Base-by-base conservation (phyloP, 53 echinoderm and acorn worm genomes). In the Patiria pectinifera region DNA sequence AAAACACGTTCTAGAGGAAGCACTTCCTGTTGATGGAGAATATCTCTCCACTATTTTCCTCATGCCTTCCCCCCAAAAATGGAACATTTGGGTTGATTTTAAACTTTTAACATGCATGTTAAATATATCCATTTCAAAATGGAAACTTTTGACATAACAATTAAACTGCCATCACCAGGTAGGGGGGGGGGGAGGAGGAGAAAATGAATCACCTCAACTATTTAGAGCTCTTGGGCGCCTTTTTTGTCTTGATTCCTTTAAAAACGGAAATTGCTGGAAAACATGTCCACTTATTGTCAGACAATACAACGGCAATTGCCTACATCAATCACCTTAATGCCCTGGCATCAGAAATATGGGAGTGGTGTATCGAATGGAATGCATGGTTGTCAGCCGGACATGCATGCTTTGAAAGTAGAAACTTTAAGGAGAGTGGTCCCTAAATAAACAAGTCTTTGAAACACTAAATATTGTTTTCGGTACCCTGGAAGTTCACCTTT, bases 281-380 rank as follows among this genome's bases (percentile, higher is more conserved):
- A 35, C 35, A 35, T 35, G 35, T 35, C 35, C 35, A 35, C 35
- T 35, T 35, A 35, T 35, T 35, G 35, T 35, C 35, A 35, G 87
- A 87, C 59, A 87, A 87, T 77, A 69, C 75, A 23, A 71, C 47
- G 6, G 87, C 87, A 74, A 63, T 87, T 22, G 23, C 76, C 19
- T 87, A 87, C 49, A 77, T 77, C 24, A 60, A 60, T 24, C 61
- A 83, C 45, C 44, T 60, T 11, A 59, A 83, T 24, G 59, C 23
- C 59, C 16, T 25, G 9, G 77, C 77, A 77, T 43, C 35, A 24
- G 44, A 21, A 60, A 4, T 61, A 60, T 83, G 60, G 83, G 11
- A 14, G 11, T 83, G 83, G 83, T 83, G 83, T 19, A 23, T 83
- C 10, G 0, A n/a, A 14, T 13, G 2, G 35, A 47, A 83, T 22